Conservation (phyloP, 2,888 invertebrate genomes). For the Danaus chrysippus region DNA sequence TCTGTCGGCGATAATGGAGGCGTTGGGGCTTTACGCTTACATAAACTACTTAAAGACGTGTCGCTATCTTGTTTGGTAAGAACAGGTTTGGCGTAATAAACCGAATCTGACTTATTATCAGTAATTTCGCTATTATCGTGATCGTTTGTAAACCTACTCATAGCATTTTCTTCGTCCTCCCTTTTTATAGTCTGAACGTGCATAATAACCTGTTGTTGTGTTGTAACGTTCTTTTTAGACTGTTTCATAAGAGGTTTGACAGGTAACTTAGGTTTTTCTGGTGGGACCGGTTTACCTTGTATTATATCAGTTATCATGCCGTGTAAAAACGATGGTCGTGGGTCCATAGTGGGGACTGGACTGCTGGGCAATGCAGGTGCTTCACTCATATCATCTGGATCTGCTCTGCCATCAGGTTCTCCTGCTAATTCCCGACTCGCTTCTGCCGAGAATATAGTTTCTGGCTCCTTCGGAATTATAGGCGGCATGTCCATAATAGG, state of each 20-base stretch:
- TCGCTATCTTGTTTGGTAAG: conserved; percentile 79
- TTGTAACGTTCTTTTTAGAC: conserved; percentile 58
- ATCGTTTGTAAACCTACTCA: conserved; percentile 48
- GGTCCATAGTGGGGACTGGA: conserved; percentile 80
- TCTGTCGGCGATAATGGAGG: conserved; percentile 81
- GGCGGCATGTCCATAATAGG: conserved; percentile 72
- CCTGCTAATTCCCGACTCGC: conserved; percentile 89
- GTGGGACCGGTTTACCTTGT: conserved; percentile 81
- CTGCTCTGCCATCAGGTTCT: conserved; percentile 92
- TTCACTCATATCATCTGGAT: conserved; percentile 85
- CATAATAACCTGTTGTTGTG: conserved; percentile 67
- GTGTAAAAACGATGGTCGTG: conserved; percentile 86
- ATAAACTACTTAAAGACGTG: conserved; percentile 74
- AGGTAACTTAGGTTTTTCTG: conserved; percentile 83
- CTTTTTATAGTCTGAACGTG: conserved; percentile 74
- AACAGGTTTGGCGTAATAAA: conserved; percentile 71
- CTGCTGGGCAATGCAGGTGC: conserved; percentile 85
- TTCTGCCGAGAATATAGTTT: conserved; percentile 71
- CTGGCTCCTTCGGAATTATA: conserved; percentile 66
- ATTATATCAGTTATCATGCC: conserved; percentile 77
- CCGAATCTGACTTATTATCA: conserved; percentile 62
- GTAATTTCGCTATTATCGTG: conserved; percentile 66
- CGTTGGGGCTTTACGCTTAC: conserved; percentile 88
- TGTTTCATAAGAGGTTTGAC: conserved; percentile 79
- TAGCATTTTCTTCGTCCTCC: conserved; percentile 53